Conservation (phyloP, 2,888 invertebrate species). For the Hartigia nigra region DNA sequence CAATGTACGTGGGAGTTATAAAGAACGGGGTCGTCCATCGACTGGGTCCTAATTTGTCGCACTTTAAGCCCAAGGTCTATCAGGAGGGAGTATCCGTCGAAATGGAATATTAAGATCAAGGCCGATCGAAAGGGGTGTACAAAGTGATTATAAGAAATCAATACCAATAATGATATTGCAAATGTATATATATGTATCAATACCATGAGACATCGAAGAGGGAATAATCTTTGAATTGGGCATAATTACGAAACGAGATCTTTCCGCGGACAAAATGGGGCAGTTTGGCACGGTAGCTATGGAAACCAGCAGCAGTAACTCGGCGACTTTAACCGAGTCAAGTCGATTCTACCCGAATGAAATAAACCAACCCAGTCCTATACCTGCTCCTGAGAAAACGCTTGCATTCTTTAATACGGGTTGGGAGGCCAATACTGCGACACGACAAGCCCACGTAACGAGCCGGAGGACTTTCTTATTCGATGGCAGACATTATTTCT, state of each 20-base stretch:
- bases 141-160: neutral
- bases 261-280: neutral
- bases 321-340: neutral
- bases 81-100: neutral
- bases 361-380: neutral
- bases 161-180: neutral
- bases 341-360: neutral
- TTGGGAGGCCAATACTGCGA: constrained; percentile 4
- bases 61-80: neutral
- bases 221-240: neutral
- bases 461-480: constrained; percentile 17
- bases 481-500: constrained; percentile 12
- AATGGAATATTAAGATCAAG: constrained; percentile 42
- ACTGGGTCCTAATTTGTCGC: neutral
- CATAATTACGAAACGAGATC: neutral
- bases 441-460: constrained; percentile 12
- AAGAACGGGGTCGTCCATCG: neutral
- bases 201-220: neutral
- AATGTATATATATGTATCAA: neutral
- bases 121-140: constrained; percentile 15
- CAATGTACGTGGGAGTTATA: neutral
- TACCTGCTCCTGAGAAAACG: constrained; percentile 25
- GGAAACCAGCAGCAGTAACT: neutral
- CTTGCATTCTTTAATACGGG: constrained; percentile 29
- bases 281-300: neutral